Conservation (phyloP, 2,113 vertebrate species). For the Aepyceros melampus region DNA sequence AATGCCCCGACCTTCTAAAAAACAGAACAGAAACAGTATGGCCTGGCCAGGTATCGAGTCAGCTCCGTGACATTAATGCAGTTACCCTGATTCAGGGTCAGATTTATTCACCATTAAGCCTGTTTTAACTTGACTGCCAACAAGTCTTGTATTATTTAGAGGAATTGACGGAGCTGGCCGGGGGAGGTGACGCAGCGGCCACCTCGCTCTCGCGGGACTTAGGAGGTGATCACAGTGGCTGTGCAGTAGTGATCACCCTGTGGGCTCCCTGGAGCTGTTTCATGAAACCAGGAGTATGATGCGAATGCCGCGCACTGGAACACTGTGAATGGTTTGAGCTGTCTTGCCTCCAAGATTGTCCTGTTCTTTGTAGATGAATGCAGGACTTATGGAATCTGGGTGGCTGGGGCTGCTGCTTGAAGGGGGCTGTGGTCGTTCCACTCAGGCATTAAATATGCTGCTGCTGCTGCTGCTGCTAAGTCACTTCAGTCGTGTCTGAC, state of each 20-base stretch:
- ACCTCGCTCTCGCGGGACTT: neutral
- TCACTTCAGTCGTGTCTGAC: no score
- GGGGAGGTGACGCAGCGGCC: neutral
- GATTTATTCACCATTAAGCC: constrained; percentile 11
- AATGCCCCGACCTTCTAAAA: constrained; percentile 34
- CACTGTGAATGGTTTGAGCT: accelerated
- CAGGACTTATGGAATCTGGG: accelerated
- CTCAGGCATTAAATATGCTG: neutral
- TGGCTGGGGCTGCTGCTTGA: accelerated
- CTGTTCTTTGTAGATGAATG: accelerated
- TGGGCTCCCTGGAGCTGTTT: neutral
- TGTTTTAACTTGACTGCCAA: constrained; percentile 27
- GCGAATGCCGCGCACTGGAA: accelerated
- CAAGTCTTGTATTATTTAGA: constrained; percentile 7
- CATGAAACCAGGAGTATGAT: accelerated
- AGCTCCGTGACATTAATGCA: neutral
- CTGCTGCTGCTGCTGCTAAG: no score
- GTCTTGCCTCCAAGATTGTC: neutral
- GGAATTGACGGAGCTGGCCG: accelerated
- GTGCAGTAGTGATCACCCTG: accelerated
- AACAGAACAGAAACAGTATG: neutral
- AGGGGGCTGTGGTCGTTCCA: neutral
- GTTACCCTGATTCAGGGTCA: neutral
- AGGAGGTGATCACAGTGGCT: neutral
- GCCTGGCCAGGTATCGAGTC: constrained; percentile 9